These are phyloP conservation scores for Scylla paramamosain DNA, from an alignment of 1,140 invertebrate genomes.

Conservation along the genomic window DNA sequence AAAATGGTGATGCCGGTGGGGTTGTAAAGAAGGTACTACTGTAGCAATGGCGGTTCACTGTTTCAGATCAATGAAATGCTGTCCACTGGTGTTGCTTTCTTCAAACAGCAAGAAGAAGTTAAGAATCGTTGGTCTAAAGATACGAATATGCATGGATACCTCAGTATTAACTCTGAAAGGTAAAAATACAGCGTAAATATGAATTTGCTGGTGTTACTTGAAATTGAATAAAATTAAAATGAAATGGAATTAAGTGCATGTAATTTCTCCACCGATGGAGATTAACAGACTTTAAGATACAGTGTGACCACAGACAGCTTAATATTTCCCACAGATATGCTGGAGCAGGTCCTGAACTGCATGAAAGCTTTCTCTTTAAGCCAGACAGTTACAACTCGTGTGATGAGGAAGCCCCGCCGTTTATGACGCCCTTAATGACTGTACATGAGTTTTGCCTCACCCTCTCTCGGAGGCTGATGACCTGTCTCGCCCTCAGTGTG, in stretches of 20 bases:
- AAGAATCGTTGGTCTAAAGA: neutral
- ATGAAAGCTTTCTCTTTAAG: conserved; percentile 10
- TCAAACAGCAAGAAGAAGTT: neutral
- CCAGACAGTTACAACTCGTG: neutral
- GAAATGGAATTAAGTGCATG: too few relatives aligned
- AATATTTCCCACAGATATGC: neutral
- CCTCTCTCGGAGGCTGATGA: neutral
- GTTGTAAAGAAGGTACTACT: neutral
- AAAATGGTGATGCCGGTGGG: neutral
- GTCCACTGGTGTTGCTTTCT: neutral
- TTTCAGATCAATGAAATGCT: neutral
- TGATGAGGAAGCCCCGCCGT: neutral
- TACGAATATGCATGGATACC: neutral
- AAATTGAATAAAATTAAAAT: too few relatives aligned
- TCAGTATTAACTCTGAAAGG: neutral
- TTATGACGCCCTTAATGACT: neutral
- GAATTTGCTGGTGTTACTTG: neutral
- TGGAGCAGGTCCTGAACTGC: neutral
- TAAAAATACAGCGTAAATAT: neutral
- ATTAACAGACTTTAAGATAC: too few relatives aligned
- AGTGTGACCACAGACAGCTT: neutral
- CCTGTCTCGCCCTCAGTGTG: neutral
- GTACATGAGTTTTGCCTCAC: neutral
- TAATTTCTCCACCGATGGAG: too few relatives aligned
- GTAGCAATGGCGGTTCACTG: neutral